These are phyloP conservation scores for Drosophila auraria DNA, from an alignment of 1,140 invertebrate species.

Conservation along the genomic window DNA sequence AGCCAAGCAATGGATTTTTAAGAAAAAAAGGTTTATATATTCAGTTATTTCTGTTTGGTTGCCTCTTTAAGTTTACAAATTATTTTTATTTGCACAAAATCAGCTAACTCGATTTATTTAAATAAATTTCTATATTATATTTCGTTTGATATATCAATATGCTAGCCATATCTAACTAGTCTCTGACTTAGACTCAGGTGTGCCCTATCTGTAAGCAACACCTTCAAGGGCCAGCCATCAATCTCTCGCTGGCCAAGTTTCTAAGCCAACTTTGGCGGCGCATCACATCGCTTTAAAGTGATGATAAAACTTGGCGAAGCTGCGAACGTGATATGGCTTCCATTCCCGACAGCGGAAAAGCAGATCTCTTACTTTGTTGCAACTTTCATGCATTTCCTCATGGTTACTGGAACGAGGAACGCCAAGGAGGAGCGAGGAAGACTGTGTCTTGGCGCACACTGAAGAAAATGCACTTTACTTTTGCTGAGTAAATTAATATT, in stretches of 20 bases:
- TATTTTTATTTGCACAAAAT: too few species aligned
- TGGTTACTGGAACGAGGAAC: not conserved
- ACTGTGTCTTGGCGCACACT: conserved; percentile 22
- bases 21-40: not conserved
- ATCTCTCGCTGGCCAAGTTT: conserved; percentile 34
- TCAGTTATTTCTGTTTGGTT: not conserved
- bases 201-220: conserved; percentile 25
- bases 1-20: not conserved
- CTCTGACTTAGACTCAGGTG: not conserved
- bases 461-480: conserved; percentile 5
- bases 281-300: conserved; percentile 33
- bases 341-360: not conserved
- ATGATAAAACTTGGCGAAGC: conserved; percentile 35
- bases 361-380: conserved; percentile 48
- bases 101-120: too few species aligned
- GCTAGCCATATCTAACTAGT: not conserved
- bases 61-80: not conserved
- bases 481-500: not conserved
- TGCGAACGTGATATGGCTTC: conserved; percentile 27
- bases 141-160: not conserved
- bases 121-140: too few species aligned
- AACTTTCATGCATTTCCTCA: conserved; percentile 44
- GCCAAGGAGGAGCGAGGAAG: not conserved
- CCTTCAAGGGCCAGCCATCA: conserved; percentile 18
- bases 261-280: conserved; percentile 37